Evolutionary conservation across 2,113 vertebrate genomes (phyloP).

Genomic region (Platysteira castanea): DNA sequence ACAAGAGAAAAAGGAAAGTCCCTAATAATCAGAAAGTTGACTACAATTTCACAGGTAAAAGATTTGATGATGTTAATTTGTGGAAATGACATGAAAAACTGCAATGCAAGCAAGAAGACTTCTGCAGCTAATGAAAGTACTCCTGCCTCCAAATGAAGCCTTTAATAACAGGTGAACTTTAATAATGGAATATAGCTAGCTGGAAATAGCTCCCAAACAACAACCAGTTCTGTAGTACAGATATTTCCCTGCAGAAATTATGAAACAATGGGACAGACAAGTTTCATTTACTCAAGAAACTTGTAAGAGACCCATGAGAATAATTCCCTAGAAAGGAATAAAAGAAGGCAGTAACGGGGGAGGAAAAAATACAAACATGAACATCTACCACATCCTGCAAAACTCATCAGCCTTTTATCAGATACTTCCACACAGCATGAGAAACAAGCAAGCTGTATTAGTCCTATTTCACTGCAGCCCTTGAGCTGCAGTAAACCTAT

Average conservation of each 20-base stretch:
- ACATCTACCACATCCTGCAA: not conserved
- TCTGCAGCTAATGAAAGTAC: not conserved
- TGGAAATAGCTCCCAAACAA: not conserved
- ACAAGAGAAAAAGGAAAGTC: not conserved
- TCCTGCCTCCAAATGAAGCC: not conserved
- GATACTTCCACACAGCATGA: not conserved
- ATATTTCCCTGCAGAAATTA: not conserved
- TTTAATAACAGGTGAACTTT: not conserved
- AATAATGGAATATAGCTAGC: not conserved
- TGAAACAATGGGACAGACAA: not conserved
- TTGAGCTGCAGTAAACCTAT: not conserved
- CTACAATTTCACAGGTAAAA: not conserved
- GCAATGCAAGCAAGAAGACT: not conserved
- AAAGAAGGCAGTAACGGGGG: accelerated
- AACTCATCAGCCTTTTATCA: not conserved
- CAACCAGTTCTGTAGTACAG: not conserved
- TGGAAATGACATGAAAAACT: not conserved
- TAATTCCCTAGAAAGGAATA: not conserved
- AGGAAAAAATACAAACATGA: not conserved
- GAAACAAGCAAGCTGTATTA: not conserved
- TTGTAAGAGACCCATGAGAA: not conserved
- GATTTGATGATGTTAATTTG: not conserved
- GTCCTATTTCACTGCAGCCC: not conserved
- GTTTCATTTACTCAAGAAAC: not conserved
- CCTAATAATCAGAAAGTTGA: not conserved